A percentile compares a stretch with the other conserved stretches of the same genome.
Evolutionary conservation across 2,797 vertebrate species (phyloP).

Genomic region (Heterohyrax brucei): DNA sequence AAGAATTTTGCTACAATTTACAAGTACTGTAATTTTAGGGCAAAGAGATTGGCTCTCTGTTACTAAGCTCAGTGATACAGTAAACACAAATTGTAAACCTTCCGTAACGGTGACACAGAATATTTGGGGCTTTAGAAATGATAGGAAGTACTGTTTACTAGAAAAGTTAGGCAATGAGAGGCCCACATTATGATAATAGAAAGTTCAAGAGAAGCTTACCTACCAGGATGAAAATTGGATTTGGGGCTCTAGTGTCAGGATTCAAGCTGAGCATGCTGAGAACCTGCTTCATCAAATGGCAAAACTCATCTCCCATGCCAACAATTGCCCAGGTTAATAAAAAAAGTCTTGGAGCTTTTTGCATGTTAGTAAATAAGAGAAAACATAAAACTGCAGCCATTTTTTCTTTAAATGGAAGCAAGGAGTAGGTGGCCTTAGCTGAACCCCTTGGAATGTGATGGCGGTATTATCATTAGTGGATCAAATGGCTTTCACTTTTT

Average conservation of each 20-base stretch:
- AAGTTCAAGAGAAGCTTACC: slow-evolving; percentile 57
- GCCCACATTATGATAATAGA: slow-evolving; percentile 14
- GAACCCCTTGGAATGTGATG: background rate
- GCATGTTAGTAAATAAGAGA: slow-evolving; percentile 61
- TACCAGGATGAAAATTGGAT: slow-evolving; percentile 53
- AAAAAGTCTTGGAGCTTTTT: background rate
- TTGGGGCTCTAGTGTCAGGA: slow-evolving; percentile 48
- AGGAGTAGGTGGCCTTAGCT: background rate
- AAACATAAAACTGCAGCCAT: background rate
- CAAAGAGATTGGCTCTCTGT: slow-evolving; percentile 75
- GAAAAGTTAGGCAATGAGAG: slow-evolving; percentile 60
- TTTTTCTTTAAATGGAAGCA: background rate
- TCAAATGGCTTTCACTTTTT: slow-evolving; percentile 45
- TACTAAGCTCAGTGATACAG: slow-evolving; percentile 42
- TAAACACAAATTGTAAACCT: slow-evolving; percentile 74
- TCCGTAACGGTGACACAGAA: background rate
- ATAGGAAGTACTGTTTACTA: background rate
- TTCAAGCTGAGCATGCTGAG: slow-evolving; percentile 65
- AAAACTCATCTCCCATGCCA: slow-evolving; percentile 74
- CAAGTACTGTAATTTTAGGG: slow-evolving; percentile 68
- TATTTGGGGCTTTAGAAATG: slow-evolving; percentile 38
- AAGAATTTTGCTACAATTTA: slow-evolving; percentile 64
- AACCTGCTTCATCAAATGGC: slow-evolving; percentile 68
- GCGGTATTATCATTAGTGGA: slow-evolving; percentile 25
- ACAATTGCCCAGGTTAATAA: slow-evolving; percentile 61